These are phyloP conservation scores for Strix occidentalis DNA, from an alignment of 2,797 vertebrate genomes.

Conservation along the genomic window DNA sequence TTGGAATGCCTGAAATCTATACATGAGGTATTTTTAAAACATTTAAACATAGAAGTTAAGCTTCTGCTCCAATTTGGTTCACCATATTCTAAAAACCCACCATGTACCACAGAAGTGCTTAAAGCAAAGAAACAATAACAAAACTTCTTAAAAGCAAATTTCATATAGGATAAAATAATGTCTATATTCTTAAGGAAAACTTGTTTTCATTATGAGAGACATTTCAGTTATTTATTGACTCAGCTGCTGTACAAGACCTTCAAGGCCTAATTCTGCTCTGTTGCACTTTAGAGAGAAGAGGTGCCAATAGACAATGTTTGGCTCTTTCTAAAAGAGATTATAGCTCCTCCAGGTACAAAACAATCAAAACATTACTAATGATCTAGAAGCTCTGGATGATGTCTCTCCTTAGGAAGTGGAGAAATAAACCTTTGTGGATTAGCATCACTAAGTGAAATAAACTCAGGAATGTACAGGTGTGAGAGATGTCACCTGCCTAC, in stretches of 20 bases:
- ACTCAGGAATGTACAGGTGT: fast-evolving
- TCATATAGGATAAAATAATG: not conserved
- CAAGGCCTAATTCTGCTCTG: not conserved
- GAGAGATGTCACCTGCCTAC: not conserved
- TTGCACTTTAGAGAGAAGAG: not conserved
- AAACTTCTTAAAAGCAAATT: not conserved
- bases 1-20: conserved; percentile 70
- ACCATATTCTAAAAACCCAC: conserved; percentile 25
- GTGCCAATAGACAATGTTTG: not conserved
- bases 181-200: not conserved
- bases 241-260: not conserved
- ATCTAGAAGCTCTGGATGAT: not conserved
- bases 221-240: not conserved
- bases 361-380: not conserved
- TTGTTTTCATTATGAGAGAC: not conserved
- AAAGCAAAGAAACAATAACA: conserved; percentile 5
- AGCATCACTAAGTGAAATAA: not conserved
- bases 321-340: not conserved
- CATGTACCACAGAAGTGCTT: not conserved
- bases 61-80: conserved; percentile 48
- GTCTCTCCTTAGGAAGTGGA: not conserved
- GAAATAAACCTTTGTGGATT: not conserved
- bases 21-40: conserved; percentile 62
- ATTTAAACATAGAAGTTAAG: conserved; percentile 59
- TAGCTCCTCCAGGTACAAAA: not conserved